Percentiles rank a stretch among this genome's conserved stretches.
Conservation (phyloP, 1,140 invertebrate genomes). For the Brachionus asplanchnoidis region DNA sequence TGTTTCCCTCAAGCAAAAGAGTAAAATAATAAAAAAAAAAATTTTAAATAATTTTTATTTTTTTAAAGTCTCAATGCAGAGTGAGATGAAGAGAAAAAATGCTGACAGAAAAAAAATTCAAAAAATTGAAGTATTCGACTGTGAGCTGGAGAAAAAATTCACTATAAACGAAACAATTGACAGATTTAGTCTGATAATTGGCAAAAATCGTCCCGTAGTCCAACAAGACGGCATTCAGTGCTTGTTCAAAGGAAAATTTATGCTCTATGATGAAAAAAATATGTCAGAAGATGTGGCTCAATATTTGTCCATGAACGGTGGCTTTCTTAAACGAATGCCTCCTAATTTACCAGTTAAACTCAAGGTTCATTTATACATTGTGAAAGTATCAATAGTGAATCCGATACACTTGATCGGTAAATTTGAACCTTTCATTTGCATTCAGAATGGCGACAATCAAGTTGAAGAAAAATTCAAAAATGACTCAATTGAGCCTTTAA, state of each 20-base stretch:
- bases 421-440: constrained; percentile 30
- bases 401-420: constrained; percentile 35
- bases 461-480: constrained; percentile 30
- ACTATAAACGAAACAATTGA: constrained; percentile 17
- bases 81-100: background rate
- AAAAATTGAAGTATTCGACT: constrained; percentile 28
- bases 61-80: background rate
- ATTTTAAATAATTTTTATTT: background rate
- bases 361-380: constrained; percentile 17
- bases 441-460: background rate
- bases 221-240: background rate
- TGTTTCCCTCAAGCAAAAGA: background rate
- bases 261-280: constrained; percentile 20
- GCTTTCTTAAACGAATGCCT: constrained; percentile 31
- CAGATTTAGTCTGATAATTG: constrained; percentile 27
- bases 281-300: background rate
- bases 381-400: constrained; percentile 40
- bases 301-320: constrained; percentile 21
- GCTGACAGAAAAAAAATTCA: background rate
- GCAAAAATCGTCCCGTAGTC: background rate
- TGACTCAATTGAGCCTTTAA: constrained; percentile 29
- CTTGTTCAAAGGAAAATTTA: constrained; percentile 38
- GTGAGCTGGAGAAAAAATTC: constrained; percentile 30
- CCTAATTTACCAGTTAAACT: constrained; percentile 21
- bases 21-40: background rate